These are phyloP conservation scores for Steinernema hermaphroditum DNA, from an alignment of 2,888 invertebrate species.

Conservation along the genomic window DNA sequence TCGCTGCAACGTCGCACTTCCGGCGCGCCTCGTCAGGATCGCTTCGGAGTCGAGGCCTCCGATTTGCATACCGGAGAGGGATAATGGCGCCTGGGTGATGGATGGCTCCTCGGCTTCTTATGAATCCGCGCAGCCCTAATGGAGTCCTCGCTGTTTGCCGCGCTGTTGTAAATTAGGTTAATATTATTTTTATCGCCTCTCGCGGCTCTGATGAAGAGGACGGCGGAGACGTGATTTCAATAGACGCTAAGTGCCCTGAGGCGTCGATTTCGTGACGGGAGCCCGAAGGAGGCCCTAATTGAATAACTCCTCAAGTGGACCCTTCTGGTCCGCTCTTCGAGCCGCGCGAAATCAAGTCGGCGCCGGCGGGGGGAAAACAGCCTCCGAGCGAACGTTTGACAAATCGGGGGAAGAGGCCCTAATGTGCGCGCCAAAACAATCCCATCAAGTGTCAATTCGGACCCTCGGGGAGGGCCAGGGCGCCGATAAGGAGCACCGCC, in stretches of 20 bases:
- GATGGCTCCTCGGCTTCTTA: slow-evolving; percentile 1
- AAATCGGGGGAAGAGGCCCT: slow-evolving; percentile 23
- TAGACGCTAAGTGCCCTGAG: slow-evolving; percentile 24
- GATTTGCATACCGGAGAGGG: slow-evolving; percentile 19
- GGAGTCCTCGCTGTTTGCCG: slow-evolving; percentile 19
- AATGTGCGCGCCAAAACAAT: slow-evolving; percentile 24
- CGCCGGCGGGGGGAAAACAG: neutral
- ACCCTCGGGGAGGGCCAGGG: slow-evolving; percentile 4
- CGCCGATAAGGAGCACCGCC: neutral
- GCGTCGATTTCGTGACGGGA: slow-evolving; percentile 27
- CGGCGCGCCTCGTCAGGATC: neutral
- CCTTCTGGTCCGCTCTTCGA: slow-evolving; percentile 14
- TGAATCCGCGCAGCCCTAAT: neutral
- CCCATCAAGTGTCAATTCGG: slow-evolving; percentile 10
- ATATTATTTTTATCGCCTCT: slow-evolving; percentile 20
- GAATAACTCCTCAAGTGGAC: slow-evolving; percentile 29
- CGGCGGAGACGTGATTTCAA: slow-evolving; percentile 30
- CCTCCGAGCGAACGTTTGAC: slow-evolving; percentile 6
- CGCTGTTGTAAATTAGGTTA: slow-evolving; percentile 25
- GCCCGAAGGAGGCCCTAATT: slow-evolving; percentile 15
- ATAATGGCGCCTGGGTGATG: slow-evolving; percentile 22
- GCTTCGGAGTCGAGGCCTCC: neutral
- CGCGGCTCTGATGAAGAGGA: slow-evolving; percentile 6
- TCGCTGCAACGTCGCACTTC: neutral
- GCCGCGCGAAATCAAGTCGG: slow-evolving; percentile 19